Base-by-base conservation (phyloP, 1,140 invertebrate genomes). In the Panagrolaimus sp. region DNA sequence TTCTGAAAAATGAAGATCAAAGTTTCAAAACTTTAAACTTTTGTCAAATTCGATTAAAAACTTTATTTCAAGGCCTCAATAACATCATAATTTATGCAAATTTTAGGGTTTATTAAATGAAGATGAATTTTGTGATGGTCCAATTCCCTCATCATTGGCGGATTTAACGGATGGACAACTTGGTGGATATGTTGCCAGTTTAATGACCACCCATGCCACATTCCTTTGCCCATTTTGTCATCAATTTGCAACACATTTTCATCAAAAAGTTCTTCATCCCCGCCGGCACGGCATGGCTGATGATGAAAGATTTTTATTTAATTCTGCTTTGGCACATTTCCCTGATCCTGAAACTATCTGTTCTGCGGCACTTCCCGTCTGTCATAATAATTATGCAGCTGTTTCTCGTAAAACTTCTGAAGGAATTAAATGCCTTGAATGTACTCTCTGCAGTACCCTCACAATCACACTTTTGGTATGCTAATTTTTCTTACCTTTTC, bases 191-290 rank as follows among this genome's bases (percentile, higher is more conserved):
- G 52, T 58, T 21, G 52, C 21, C 21, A 21, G 10, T 17, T 58
- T 58, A 28, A 12, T 58, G 52, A 58, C 52, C 10, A 58, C 21
- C 14, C 52, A 58, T 28, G 52, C 52, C 14, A 26, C 52, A 21
- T 58, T 26, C 28, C n/a, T 58, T 4, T 58, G 52, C 21, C 52
- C 52, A 21, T 26, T 58, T 58, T 58, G 52, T 26, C 52, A 58
- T 26, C 21, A 58, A 58, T 1, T 2, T 21, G 15, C 52, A 6
- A 58, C 3, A 26, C 52, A 58, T 58, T 17, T 58, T 4, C 15
- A 58, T 21, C 12, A 58, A 10, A 26, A 21, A 26, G 52, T 58
- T 58, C 28, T 58, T 12, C 21, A 58, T 26, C 21, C 8, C 1
- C 21, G 28, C 17, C 8, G 52, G 17, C 52, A 58, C 8, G 52